phyloP scores from a whole-genome alignment of 2,888 invertebrate species.

The Loripinus fragilis region DNA sequence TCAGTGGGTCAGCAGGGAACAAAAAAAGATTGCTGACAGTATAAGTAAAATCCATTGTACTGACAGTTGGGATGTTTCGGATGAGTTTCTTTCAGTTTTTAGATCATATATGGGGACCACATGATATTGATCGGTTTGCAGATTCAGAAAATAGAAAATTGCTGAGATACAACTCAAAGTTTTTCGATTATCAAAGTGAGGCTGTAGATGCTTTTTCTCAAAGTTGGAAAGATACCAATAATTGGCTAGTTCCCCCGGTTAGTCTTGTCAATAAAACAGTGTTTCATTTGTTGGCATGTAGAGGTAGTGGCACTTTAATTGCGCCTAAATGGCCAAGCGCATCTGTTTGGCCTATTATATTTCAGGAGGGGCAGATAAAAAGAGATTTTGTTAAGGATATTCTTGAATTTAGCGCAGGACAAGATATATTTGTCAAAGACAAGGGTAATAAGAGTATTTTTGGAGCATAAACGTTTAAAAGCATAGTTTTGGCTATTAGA shows the following conservation, averaged over 20 bases:
- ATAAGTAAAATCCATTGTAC: slow-evolving; percentile 28
- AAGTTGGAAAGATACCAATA: too few relatives aligned
- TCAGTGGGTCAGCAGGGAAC: slow-evolving; percentile 36
- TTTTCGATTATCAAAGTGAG: too few relatives aligned
- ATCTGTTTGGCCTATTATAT: slow-evolving; percentile 18
- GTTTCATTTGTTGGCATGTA: slow-evolving; percentile 4
- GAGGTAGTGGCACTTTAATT: not conserved
- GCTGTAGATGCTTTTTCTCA: too few relatives aligned
- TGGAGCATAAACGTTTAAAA: not conserved
- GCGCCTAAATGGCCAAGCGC: slow-evolving; percentile 10
- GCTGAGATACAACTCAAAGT: too few relatives aligned
- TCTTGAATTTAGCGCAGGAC: not conserved
- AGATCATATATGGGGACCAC: too few relatives aligned
- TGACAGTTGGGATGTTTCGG: slow-evolving; percentile 7
- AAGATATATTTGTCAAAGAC: slow-evolving; percentile 6
- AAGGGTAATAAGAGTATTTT: not conserved
- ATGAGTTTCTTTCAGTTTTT: too few relatives aligned
- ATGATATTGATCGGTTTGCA: too few relatives aligned
- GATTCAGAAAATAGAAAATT: too few relatives aligned
- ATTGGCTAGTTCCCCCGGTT: slow-evolving; percentile 13
- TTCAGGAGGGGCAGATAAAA: not conserved
- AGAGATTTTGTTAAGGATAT: slow-evolving; percentile 21
- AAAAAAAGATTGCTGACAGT: slow-evolving; percentile 22
- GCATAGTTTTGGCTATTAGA: not conserved
- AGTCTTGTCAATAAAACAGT: not conserved